Percentiles rank a stretch among this genome's conserved stretches.
phyloP scores from a whole-genome alignment of 2,113 vertebrate species.

The Zapornia atra region DNA sequence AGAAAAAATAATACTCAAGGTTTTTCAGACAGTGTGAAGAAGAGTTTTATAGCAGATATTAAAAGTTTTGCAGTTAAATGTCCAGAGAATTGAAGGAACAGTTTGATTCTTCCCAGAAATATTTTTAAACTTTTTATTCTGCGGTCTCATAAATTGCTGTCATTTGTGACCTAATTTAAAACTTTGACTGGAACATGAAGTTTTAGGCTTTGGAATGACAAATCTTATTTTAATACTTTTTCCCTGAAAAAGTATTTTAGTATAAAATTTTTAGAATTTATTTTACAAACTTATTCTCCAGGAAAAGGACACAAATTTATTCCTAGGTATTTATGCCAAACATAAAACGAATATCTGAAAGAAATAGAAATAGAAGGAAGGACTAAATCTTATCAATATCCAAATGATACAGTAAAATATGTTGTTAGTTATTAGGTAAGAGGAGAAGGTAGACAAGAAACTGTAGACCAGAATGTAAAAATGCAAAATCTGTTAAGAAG shows the following conservation, averaged over 20 bases:
- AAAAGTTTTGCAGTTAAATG: background rate
- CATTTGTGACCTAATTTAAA: background rate
- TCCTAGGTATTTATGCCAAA: background rate
- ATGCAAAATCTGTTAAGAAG: background rate
- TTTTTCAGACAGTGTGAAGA: background rate
- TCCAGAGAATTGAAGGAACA: background rate
- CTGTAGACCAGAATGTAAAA: background rate
- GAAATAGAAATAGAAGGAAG: background rate
- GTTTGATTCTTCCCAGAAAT: background rate
- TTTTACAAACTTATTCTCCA: background rate
- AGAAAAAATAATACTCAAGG: background rate
- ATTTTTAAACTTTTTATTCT: background rate
- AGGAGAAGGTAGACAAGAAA: background rate
- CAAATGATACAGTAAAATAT: background rate
- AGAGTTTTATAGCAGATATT: background rate
- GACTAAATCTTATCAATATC: background rate
- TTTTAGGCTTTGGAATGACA: background rate
- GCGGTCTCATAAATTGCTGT: background rate
- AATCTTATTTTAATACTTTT: background rate
- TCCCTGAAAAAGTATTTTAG: background rate
- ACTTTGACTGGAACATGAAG: background rate
- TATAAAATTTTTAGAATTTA: background rate
- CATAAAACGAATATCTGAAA: background rate
- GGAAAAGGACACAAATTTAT: background rate
- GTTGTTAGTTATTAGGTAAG: background rate